Conservation (phyloP, 2,888 invertebrate species). For the Amaurobius ferox region DNA sequence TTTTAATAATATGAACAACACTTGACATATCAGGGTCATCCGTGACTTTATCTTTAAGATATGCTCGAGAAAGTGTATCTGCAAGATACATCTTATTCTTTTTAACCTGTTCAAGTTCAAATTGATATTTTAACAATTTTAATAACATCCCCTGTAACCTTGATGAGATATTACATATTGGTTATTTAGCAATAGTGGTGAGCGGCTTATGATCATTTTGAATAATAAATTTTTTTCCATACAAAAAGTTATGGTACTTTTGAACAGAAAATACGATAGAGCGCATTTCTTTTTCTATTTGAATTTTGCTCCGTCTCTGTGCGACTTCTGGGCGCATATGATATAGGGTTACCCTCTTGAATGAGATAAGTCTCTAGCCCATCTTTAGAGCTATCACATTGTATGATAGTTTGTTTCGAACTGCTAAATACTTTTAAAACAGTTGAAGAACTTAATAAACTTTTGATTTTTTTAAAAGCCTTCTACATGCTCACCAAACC, state of each 20-base stretch:
- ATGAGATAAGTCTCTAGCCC: background rate
- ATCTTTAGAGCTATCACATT: background rate
- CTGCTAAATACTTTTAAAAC: background rate
- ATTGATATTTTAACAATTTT: conserved; percentile 20
- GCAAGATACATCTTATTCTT: conserved; percentile 22
- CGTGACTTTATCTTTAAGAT: conserved; percentile 7
- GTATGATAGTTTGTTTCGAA: background rate
- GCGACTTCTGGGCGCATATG: conserved; percentile 20
- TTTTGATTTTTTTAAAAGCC: background rate
- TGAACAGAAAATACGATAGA: background rate
- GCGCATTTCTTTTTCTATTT: conserved; percentile 31
- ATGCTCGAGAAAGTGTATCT: conserved; percentile 20
- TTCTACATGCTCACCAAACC: background rate
- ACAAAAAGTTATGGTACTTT: conserved; percentile 24
- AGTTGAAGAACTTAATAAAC: background rate
- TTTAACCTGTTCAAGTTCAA: background rate
- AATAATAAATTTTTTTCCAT: background rate
- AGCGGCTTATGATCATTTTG: conserved; percentile 25
- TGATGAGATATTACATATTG: conserved; percentile 6
- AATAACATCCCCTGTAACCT: conserved; percentile 12
- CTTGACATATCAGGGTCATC: conserved; percentile 10
- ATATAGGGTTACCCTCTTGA: conserved; percentile 21
- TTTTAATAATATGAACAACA: background rate
- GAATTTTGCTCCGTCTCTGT: background rate
- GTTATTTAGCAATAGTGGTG: conserved; percentile 13